Base-by-base conservation (phyloP, 2,797 vertebrate genomes). In the Hemibagrus guttatus region DNA sequence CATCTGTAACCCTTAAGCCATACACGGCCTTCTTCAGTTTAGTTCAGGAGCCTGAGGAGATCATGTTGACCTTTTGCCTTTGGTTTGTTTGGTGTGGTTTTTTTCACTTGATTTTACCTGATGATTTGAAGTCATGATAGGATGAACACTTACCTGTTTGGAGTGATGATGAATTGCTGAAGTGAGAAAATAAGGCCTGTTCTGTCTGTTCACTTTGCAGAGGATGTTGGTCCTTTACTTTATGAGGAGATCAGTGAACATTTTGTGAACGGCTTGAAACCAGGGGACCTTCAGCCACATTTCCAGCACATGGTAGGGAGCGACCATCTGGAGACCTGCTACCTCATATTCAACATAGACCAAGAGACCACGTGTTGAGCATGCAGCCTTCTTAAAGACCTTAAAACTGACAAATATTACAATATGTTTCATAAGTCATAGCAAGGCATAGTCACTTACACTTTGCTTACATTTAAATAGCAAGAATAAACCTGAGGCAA, bases 261-360 rank as follows among this genome's bases (percentile, higher is more conserved):
- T 63, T 93, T 93, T 87, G 85, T 90, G n/a, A 94, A 91, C 16
- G 93, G 93, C 21, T 86, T 93, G 21, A 93, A 88, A 4, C 93
- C 91, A 71, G 87, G 91, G 81, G 93, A 93, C 84, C 90, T 92
- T 23, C 91, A 92, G 85, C 91, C 88, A 26, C 93, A 91, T 31
- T 93, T 92, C 80, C 92, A 93, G 90, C 92, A 93, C 81, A 89
- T 64, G 19, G 71, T 92, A 26, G 90, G 91, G 2, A 81, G 89
- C 6, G 92, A 94, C 61, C 90, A 88, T 61, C 88, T 94, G 79
- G 93, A 94, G 87, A 92, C 91, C 52, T 93, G 91, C 86, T 93
- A 92, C 83, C 87, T 92, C 9, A 91, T 93, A 87, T 93, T 91
- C 84, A 93, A 87, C 78, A 90, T 92, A 46, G 91, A 93, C 68